phyloP scores from a whole-genome alignment of 2,888 invertebrate genomes.

The Athrips mouffetella region DNA sequence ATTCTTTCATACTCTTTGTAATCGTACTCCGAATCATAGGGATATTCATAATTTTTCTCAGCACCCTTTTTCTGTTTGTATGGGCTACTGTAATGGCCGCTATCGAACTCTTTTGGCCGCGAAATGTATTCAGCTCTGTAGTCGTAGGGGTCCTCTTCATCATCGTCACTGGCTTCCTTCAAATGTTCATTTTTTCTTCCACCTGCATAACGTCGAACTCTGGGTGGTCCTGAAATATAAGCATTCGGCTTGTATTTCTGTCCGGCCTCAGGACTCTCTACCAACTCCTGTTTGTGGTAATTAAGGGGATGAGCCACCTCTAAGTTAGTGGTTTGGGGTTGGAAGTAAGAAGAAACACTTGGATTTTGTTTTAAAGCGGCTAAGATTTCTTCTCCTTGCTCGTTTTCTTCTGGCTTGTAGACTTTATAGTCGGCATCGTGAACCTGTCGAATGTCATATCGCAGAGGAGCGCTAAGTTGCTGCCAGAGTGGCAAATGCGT shows the following conservation, averaged over 20 bases:
- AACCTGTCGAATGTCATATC: constrained; percentile 67
- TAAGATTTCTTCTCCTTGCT: constrained; percentile 63
- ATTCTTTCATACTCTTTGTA: constrained; percentile 76
- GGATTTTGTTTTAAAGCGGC: constrained; percentile 67
- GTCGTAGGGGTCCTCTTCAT: constrained; percentile 73
- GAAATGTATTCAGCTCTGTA: constrained; percentile 69
- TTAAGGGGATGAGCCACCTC: constrained; percentile 66
- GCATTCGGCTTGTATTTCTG: constrained; percentile 69
- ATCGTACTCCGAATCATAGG: constrained; percentile 73
- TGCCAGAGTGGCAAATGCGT: constrained; percentile 43
- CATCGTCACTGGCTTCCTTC: constrained; percentile 48
- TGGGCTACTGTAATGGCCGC: constrained; percentile 62
- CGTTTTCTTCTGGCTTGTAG: constrained; percentile 64
- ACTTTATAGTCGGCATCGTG: constrained; percentile 72
- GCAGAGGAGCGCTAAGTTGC: constrained; percentile 47
- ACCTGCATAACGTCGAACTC: constrained; percentile 71
- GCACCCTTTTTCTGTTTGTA: constrained; percentile 62
- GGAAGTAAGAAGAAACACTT: constrained; percentile 64
- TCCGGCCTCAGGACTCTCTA: constrained; percentile 54
- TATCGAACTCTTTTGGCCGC: constrained; percentile 73
- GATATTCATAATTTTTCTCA: constrained; percentile 67
- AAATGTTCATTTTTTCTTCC: constrained; percentile 60
- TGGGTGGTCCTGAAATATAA: constrained; percentile 69
- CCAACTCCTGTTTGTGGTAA: constrained; percentile 61
- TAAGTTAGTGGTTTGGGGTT: constrained; percentile 62